Conservation (phyloP, 2,113 vertebrate species). For the Lasiurus cinereus region DNA sequence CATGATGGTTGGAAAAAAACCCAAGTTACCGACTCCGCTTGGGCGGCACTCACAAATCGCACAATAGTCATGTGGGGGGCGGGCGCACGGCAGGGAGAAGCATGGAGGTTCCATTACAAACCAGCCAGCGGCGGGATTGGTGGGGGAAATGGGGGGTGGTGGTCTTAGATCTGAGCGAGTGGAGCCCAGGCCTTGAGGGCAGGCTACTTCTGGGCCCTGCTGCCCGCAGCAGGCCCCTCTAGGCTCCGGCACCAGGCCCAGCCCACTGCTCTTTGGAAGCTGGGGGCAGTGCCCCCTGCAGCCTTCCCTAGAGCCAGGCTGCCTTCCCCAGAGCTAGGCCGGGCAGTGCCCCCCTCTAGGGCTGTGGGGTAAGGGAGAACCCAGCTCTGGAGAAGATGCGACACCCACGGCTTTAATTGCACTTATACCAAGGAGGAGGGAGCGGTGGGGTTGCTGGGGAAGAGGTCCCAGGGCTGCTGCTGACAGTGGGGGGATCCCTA, state of each 20-base stretch:
- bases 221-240: slow-evolving; percentile 45
- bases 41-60: slow-evolving; percentile 83
- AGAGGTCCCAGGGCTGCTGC: slow-evolving; percentile 51
- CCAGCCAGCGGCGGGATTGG: slow-evolving; percentile 31
- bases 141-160: not conserved
- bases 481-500: slow-evolving; percentile 48
- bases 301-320: not conserved
- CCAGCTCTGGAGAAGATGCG: slow-evolving; percentile 65
- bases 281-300: slow-evolving; percentile 38
- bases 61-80: slow-evolving; percentile 82
- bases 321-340: not conserved
- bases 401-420: slow-evolving; percentile 83
- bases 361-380: slow-evolving; percentile 59
- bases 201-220: not conserved
- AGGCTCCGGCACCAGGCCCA: not conserved
- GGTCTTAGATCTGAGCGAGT: slow-evolving; percentile 19
- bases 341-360: not conserved
- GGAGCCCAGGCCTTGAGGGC: slow-evolving; percentile 42
- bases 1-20: slow-evolving; percentile 88
- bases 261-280: slow-evolving; percentile 79
- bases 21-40: slow-evolving; percentile 83
- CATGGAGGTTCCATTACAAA: slow-evolving; percentile 81
- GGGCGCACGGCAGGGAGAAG: slow-evolving; percentile 80
- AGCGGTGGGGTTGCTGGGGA: slow-evolving; percentile 60
- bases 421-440: slow-evolving; percentile 79